Conservation (phyloP, 2,797 vertebrate species). For the Cynodonichthys magdalenae region DNA sequence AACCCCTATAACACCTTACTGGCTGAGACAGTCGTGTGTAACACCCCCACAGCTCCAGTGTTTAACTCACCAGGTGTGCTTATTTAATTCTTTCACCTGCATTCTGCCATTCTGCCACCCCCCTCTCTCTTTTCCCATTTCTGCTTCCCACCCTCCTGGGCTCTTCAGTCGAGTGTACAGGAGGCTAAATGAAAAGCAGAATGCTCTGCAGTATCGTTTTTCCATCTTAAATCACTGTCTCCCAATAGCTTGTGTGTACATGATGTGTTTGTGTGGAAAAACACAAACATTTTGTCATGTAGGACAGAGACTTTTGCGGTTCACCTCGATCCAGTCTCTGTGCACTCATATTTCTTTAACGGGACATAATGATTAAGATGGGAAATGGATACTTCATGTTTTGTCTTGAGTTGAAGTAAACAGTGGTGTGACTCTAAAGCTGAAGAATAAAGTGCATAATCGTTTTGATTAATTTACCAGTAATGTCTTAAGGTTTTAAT, state of each 20-base stretch:
- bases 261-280: background rate
- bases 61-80: conserved; percentile 99
- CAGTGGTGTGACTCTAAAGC: conserved; percentile 45
- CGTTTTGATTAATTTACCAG: conserved; percentile 60
- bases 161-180: conserved; percentile 45
- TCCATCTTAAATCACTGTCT: conserved; percentile 63
- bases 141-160: conserved; percentile 26
- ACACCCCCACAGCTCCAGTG: conserved; percentile 97
- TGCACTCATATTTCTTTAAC: conserved; percentile 53
- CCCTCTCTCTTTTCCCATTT: conserved; percentile 5
- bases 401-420: conserved; percentile 66
- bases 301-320: conserved; percentile 47
- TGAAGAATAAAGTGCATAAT: conserved; percentile 55
- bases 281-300: conserved; percentile 33
- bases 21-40: conserved; percentile 99
- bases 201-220: conserved; percentile 62
- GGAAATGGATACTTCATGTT: conserved; percentile 69
- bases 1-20: conserved; percentile 99
- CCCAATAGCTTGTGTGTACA: conserved; percentile 37
- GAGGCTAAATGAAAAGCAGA: conserved; percentile 54
- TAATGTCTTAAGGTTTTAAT: conserved; percentile 43
- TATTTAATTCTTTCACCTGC: conserved; percentile 74
- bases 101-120: conserved; percentile 31
- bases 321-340: conserved; percentile 33
- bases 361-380: conserved; percentile 69